These are phyloP conservation scores for Trachurus trachurus DNA, from an alignment of 2,797 vertebrate species.

Conservation along the genomic window DNA sequence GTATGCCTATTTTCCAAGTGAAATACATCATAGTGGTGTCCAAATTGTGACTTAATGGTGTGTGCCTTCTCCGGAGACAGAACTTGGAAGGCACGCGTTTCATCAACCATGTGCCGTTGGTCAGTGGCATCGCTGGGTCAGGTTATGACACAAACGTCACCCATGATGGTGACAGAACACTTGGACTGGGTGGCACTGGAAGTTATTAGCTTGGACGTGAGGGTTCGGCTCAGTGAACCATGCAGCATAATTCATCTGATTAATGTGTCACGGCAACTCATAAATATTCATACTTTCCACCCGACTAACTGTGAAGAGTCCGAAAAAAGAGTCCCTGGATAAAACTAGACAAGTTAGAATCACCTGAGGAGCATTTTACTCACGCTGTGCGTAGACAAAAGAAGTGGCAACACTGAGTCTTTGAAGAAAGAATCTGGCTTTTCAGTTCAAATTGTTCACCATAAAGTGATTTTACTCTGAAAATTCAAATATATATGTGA, in stretches of 20 bases:
- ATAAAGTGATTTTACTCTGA: neutral
- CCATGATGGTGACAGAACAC: constrained; percentile 57
- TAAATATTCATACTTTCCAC: constrained; percentile 79
- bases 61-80: constrained; percentile 26
- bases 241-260: constrained; percentile 74
- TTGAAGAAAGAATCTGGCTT: neutral
- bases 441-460: neutral
- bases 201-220: constrained; percentile 74
- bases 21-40: constrained; percentile 10
- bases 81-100: constrained; percentile 38
- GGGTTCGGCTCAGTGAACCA: constrained; percentile 71
- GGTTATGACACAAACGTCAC: constrained; percentile 59
- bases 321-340: constrained; percentile 40
- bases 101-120: constrained; percentile 47
- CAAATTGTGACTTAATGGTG: constrained; percentile 26
- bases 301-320: constrained; percentile 60
- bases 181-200: constrained; percentile 54
- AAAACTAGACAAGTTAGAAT: constrained; percentile 48
- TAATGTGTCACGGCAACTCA: constrained; percentile 73
- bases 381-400: constrained; percentile 8
- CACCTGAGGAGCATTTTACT: constrained; percentile 37
- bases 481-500: neutral
- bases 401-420: constrained; percentile 3
- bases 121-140: constrained; percentile 49
- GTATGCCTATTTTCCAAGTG: neutral